Percentiles rank a stretch among this genome's conserved stretches.
phyloP scores from a whole-genome alignment of 2,113 vertebrate species.

The Talpa occidentalis region DNA sequence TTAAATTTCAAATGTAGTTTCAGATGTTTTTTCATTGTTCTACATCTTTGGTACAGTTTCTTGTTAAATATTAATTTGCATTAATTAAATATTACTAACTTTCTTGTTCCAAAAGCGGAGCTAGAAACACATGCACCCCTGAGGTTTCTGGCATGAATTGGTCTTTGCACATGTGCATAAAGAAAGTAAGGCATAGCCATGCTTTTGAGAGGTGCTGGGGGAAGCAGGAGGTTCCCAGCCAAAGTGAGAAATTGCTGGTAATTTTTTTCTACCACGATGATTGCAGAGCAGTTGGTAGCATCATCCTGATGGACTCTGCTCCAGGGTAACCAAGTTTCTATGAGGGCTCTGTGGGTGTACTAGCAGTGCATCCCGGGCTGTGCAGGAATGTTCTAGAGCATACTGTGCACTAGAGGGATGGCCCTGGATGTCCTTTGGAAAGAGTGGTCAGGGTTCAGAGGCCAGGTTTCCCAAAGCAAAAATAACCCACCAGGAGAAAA shows the following conservation, averaged over 20 bases:
- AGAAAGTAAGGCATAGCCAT: neutral
- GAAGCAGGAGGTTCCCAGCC: neutral
- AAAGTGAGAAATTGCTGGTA: neutral
- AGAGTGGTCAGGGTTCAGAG: neutral
- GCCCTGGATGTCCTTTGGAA: too few species aligned
- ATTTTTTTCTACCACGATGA: neutral
- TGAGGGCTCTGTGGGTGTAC: too few species aligned
- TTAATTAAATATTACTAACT: neutral
- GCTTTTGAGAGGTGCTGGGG: neutral
- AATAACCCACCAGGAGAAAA: neutral
- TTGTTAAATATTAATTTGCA: neutral
- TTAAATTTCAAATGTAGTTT: neutral
- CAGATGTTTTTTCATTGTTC: neutral
- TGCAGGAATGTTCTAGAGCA: neutral
- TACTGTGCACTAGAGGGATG: neutral
- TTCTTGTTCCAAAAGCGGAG: neutral
- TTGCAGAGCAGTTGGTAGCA: neutral
- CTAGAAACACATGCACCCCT: neutral
- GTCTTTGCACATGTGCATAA: neutral
- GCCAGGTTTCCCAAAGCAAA: neutral
- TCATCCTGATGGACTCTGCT: neutral
- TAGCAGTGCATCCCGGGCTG: neutral
- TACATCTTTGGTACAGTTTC: constrained; percentile 12
- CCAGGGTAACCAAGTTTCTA: neutral
- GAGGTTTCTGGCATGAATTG: neutral